Percentiles rank a stretch among this genome's conserved stretches.
Evolutionary conservation across 2,113 vertebrate species (phyloP).

Genomic region (Hoplias malabaricus): DNA sequence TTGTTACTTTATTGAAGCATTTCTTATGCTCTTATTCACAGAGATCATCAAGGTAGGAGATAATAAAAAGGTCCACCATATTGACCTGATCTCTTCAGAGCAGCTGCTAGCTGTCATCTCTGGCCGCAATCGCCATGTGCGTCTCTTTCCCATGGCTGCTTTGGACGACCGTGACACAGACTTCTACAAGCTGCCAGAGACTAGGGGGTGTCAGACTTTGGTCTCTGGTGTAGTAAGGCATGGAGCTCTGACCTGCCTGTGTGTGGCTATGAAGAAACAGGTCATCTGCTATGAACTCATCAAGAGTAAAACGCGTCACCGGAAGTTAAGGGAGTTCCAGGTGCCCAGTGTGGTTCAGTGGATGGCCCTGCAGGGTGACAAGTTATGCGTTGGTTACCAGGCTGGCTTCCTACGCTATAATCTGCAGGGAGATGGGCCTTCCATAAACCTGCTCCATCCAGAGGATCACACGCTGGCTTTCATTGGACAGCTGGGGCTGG

Average conservation of each 20-base stretch:
- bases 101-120: constrained; percentile 96
- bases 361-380: constrained; percentile 93
- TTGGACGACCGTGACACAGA: constrained; percentile 92
- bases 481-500: constrained; percentile 86
- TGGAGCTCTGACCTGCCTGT: constrained; percentile 87
- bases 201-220: constrained; percentile 90
- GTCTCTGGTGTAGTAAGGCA: constrained; percentile 84
- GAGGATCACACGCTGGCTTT: constrained; percentile 96
- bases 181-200: constrained; percentile 90
- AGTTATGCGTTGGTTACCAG: constrained; percentile 91
- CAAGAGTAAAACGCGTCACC: constrained; percentile 88
- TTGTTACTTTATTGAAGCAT: not conserved
- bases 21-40: constrained; percentile 54
- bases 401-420: constrained; percentile 57
- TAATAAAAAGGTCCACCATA: constrained; percentile 96
- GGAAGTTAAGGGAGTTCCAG: constrained; percentile 89
- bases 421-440: constrained; percentile 81
- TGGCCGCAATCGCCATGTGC: constrained; percentile 93
- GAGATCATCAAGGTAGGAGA: constrained; percentile 96
- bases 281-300: constrained; percentile 92
- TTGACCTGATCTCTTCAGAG: constrained; percentile 88
- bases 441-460: constrained; percentile 83
- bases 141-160: constrained; percentile 87
- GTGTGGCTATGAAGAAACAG: constrained; percentile 95
- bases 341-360: constrained; percentile 88